These are phyloP conservation scores for Lepas anatifera DNA, from an alignment of 2,888 invertebrate species.

Conservation along the genomic window DNA sequence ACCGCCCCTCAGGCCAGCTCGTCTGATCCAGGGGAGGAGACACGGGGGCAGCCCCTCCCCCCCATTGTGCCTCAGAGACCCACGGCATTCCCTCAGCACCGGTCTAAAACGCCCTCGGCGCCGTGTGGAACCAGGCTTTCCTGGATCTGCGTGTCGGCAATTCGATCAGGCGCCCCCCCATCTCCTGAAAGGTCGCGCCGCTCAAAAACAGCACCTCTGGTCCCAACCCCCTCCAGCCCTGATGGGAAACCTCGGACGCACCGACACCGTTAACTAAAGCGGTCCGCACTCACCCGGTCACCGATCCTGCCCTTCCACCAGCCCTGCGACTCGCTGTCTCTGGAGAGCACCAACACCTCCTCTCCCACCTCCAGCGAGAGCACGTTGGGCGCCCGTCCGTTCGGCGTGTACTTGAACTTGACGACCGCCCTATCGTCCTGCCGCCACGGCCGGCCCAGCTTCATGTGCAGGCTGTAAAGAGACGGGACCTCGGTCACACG, in stretches of 20 bases:
- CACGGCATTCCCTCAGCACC: too few species aligned
- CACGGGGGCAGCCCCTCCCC: too few species aligned
- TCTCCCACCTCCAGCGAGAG: constrained; percentile 21
- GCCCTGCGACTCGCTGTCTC: constrained; percentile 21
- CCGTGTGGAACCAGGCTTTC: background rate
- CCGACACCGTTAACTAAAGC: background rate
- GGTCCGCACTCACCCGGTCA: constrained; percentile 17
- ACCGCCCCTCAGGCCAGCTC: too few species aligned
- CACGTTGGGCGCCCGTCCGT: constrained; percentile 17
- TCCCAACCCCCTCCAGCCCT: background rate
- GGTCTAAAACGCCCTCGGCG: background rate
- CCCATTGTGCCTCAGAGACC: too few species aligned
- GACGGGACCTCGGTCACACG: too few species aligned
- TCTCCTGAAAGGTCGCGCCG: too few species aligned
- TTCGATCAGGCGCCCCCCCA: too few species aligned
- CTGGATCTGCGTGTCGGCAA: too few species aligned
- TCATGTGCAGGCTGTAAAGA: background rate
- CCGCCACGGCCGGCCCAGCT: background rate
- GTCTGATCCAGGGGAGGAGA: too few species aligned
- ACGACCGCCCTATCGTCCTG: constrained; percentile 20
- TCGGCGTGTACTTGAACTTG: constrained; percentile 18
- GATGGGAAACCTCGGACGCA: background rate
- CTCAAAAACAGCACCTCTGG: too few species aligned
- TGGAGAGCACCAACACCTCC: constrained; percentile 22
- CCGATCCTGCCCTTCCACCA: constrained; percentile 26